These are phyloP conservation scores for Paramuricea clavata DNA, from an alignment of 92 coral and sea anemone species.

Conservation along the genomic window DNA sequence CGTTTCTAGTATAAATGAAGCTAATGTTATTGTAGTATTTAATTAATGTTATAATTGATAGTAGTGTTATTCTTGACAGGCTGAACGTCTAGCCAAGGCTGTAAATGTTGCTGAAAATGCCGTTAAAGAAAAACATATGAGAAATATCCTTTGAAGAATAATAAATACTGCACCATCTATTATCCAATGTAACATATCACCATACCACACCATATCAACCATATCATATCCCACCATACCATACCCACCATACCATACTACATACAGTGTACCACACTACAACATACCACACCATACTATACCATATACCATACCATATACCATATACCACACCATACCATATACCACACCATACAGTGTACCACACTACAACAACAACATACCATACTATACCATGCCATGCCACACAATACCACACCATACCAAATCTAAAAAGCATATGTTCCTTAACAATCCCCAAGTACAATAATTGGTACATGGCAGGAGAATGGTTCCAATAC, in stretches of 20 bases:
- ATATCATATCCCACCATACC: not conserved
- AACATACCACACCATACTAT: not conserved
- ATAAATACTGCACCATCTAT: not conserved
- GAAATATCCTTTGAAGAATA: slow-evolving; percentile 88
- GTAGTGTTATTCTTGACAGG: slow-evolving; percentile 55
- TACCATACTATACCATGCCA: no score
- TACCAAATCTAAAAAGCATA: no score
- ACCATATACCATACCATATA: not conserved
- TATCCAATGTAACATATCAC: no score
- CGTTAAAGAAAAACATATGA: slow-evolving; percentile 96
- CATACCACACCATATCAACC: not conserved
- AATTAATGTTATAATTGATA: no score
- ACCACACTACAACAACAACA: no score
- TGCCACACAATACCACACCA: no score
- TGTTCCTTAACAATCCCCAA: slow-evolving; percentile 41
- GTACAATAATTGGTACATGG: slow-evolving; percentile 99
- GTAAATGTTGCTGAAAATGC: slow-evolving; percentile 89
- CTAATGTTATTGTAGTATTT: no score
- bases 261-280: not conserved
- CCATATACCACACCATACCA: not conserved
- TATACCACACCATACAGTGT: slow-evolving; percentile 29
- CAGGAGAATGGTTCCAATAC: slow-evolving; percentile 92
- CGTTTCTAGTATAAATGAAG: no score
- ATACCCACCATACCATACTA: no score
- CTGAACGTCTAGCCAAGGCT: slow-evolving; percentile 93